Evolutionary conservation across 2,797 vertebrate species (phyloP), one percentile per base, ranked within the genome.

Genomic region (Otus scops): DNA sequence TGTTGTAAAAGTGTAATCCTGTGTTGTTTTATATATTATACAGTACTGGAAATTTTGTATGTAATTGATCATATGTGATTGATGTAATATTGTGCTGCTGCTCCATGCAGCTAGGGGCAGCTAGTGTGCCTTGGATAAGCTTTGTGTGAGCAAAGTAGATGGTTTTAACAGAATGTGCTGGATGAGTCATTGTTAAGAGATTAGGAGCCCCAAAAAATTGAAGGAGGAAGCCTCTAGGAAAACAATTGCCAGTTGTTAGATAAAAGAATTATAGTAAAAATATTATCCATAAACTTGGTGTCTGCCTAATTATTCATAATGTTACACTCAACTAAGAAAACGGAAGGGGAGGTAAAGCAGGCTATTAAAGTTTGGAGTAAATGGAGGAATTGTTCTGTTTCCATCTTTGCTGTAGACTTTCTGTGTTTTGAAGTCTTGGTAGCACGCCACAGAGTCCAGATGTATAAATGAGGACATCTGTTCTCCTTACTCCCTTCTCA

Each of bases 51-150:
- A 92, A 64, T 89, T 64, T 63, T 88, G 59, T 64, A 28, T 61
- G 20, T 27, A 61, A 82, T 85, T 30, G 65, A 81, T 93, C 81
- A 78, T 56, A 48, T 48, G 32, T 28, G 63, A 39, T 54, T 74
- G 68, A n/a, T 71, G 24, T 27, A 60, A 65, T 65, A 47, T 7
- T 87, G 54, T 65, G 10, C 63, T 94, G 59, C 61, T 73, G 26
- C 12, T 78, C 54, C 13, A 1, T 92, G 74, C 85, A 93, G 93
- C 90, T 90, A 94, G 90, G 83, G 88, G 90, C 93, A 93, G 92
- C 83, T 89, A 43, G 63, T 51, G 86, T 41, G 92, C 80, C 92
- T 94, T 76, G 11, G 12, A 38, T 78, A 86, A 64, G 27, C 45
- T 41, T 74, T 68, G n/a, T 39, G 11, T 50, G 32, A 73, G 28